These are phyloP conservation scores for Leptinotarsa rubiginosa DNA, from an alignment of 2,888 invertebrate species.

Conservation along the genomic window DNA sequence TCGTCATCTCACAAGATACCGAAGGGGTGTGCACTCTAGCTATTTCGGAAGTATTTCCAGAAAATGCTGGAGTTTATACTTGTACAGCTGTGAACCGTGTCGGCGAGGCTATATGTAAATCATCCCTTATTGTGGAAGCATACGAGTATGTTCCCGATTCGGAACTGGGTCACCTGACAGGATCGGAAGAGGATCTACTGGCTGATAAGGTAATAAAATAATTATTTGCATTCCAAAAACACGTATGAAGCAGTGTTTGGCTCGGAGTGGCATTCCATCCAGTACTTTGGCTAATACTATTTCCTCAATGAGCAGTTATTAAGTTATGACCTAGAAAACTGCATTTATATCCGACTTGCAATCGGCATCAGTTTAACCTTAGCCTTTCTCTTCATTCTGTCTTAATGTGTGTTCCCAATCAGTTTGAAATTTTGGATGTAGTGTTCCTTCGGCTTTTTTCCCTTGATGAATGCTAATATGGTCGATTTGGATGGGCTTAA, in stretches of 20 bases:
- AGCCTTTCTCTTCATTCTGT: no score
- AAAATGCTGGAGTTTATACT: conserved; percentile 88
- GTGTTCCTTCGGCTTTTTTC: no score
- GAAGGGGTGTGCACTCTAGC: conserved; percentile 84
- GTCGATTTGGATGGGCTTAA: no score
- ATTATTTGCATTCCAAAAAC: not conserved
- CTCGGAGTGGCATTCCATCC: not conserved
- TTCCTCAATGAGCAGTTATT: no score
- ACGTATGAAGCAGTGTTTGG: not conserved
- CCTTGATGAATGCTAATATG: no score
- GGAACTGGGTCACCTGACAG: conserved; percentile 77
- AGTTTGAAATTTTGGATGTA: no score
- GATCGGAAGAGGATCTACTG: conserved; percentile 85
- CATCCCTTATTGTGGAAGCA: conserved; percentile 86
- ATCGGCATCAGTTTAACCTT: no score
- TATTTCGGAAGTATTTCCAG: conserved; percentile 89
- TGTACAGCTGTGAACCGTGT: conserved; percentile 85
- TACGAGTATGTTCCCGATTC: conserved; percentile 93
- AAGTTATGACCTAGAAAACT: no score
- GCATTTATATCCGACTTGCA: no score
- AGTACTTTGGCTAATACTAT: no score
- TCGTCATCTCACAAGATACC: conserved; percentile 78
- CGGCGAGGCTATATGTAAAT: conserved; percentile 84
- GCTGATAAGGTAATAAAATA: conserved; percentile 76
- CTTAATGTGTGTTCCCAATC: no score